Percentiles rank a stretch among this genome's conserved stretches.
Conservation (phyloP, 1,140 invertebrate species). For the Hyles vespertilio region DNA sequence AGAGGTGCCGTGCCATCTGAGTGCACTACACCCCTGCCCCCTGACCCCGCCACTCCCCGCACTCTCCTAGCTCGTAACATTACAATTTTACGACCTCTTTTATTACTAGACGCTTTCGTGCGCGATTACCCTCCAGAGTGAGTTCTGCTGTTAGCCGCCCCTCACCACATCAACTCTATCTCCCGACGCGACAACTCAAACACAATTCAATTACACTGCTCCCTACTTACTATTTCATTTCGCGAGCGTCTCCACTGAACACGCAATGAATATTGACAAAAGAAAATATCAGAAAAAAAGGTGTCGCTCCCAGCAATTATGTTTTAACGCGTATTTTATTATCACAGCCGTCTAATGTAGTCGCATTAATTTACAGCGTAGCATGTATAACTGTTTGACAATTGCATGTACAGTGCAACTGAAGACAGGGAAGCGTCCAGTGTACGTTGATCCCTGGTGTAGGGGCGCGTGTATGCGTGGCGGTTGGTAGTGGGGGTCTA, state of each 20-base stretch:
- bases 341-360: slow-evolving; percentile 68
- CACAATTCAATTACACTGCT: slow-evolving; percentile 23
- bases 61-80: slow-evolving; percentile 66
- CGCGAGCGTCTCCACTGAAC: slow-evolving; percentile 1
- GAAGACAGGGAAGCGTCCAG: slow-evolving; percentile 38
- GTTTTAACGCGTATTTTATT: slow-evolving; percentile 73
- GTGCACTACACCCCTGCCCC: slow-evolving; percentile 46
- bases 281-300: no score
- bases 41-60: not conserved
- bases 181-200: slow-evolving; percentile 18
- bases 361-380: slow-evolving; percentile 71
- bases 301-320: slow-evolving; percentile 58
- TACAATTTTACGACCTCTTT: slow-evolving; percentile 72
- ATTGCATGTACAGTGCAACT: slow-evolving; percentile 65
- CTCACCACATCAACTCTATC: slow-evolving; percentile 19
- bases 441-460: slow-evolving; percentile 32
- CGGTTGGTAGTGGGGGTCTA: slow-evolving; percentile 28
- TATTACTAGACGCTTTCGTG: slow-evolving; percentile 73
- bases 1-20: slow-evolving; percentile 52
- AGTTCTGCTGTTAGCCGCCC: slow-evolving; percentile 69
- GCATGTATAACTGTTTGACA: slow-evolving; percentile 55
- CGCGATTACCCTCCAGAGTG: slow-evolving; percentile 72
- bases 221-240: slow-evolving; percentile 12
- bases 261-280: slow-evolving; percentile 22
- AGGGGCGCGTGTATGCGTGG: slow-evolving; percentile 18